Conservation (phyloP, 2,113 vertebrate genomes). For the Vimba vimba region DNA sequence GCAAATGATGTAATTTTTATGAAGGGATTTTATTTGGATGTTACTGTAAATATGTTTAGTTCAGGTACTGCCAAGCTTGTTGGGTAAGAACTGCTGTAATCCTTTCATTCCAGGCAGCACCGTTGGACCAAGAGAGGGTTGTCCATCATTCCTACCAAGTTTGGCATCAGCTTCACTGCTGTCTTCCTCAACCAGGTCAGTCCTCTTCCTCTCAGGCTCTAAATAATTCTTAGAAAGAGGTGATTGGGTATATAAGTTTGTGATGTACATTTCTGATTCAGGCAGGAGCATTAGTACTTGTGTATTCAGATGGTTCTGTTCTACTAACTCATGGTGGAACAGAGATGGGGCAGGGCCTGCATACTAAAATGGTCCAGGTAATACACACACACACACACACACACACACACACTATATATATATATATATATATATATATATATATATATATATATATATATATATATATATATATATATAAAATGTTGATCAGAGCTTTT, state of each 20-base stretch:
- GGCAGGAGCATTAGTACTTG: conserved; percentile 90
- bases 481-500: not conserved
- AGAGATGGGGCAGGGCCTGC: conserved; percentile 97
- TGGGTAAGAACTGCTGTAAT: not conserved
- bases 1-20: not conserved
- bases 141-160: conserved; percentile 91
- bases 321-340: conserved; percentile 91
- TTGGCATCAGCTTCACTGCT: conserved; percentile 89
- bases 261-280: conserved; percentile 57
- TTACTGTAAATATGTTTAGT: not conserved
- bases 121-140: conserved; percentile 96
- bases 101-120: conserved; percentile 79
- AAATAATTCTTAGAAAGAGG: not conserved
- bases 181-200: conserved; percentile 92
- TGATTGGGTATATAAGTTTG: not conserved
- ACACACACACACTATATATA: not conserved
- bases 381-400: not conserved
- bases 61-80: not conserved
- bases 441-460: too few species aligned
- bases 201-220: not conserved
- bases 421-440: not conserved
- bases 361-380: conserved; percentile 99
- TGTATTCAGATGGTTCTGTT: conserved; percentile 95
- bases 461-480: too few species aligned
- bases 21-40: not conserved